Conservation (phyloP, 1,140 invertebrate species). For the Trichonephila clavipes region DNA sequence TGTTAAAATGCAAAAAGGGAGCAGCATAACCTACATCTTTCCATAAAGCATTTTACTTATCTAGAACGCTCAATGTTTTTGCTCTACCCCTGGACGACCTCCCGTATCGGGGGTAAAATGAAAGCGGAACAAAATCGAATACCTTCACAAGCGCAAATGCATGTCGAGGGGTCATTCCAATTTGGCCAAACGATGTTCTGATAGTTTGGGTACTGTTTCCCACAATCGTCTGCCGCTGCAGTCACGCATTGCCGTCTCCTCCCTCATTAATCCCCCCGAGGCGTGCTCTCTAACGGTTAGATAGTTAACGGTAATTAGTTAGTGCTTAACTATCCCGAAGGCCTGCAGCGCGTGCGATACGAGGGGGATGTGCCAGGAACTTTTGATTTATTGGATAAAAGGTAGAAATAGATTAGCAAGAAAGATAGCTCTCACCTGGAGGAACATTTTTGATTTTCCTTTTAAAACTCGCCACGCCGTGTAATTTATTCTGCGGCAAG, state of each 20-base stretch:
- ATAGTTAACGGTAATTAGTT: slow-evolving; percentile 34
- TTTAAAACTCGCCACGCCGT: background rate
- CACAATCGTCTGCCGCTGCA: slow-evolving; percentile 1
- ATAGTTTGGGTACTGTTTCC: slow-evolving; percentile 20
- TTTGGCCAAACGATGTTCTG: slow-evolving; percentile 24
- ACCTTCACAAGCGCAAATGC: background rate
- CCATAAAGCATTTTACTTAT: no score
- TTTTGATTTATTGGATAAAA: slow-evolving; percentile 36
- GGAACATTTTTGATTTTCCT: background rate
- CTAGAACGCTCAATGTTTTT: no score
- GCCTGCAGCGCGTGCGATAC: background rate
- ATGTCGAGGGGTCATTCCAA: slow-evolving; percentile 9
- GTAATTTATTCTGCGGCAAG: background rate
- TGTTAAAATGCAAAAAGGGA: no score
- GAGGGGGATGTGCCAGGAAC: background rate
- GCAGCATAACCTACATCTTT: no score
- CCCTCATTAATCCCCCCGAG: slow-evolving; percentile 8
- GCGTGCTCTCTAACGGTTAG: background rate
- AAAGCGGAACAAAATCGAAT: background rate
- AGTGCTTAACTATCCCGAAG: slow-evolving; percentile 26
- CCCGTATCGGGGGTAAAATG: background rate
- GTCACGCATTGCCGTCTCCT: background rate
- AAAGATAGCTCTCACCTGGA: background rate
- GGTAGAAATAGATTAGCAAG: slow-evolving; percentile 27
- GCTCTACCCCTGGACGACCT: no score